Percentiles rank a stretch among this genome's conserved stretches.
Conservation (phyloP, 92 coral and sea anemone genomes). For the Diadumene lineata region DNA sequence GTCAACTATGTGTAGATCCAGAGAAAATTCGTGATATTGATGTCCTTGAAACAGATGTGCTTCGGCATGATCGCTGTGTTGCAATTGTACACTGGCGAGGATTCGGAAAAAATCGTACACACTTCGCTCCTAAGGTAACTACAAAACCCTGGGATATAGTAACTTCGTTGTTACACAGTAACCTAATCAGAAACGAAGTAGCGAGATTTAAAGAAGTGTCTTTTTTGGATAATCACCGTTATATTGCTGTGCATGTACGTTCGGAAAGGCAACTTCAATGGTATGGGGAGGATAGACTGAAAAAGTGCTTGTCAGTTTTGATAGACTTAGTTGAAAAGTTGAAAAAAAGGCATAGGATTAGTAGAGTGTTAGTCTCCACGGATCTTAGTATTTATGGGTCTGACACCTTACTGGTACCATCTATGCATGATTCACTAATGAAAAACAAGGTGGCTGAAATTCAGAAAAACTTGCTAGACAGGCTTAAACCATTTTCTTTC, state of each 20-base stretch:
- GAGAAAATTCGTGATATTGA: conserved; percentile 63
- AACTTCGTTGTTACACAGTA: conserved; percentile 62
- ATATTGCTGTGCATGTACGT: conserved; percentile 78
- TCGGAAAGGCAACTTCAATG: conserved; percentile 92
- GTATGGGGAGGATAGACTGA: conserved; percentile 71
- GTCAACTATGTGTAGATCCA: conserved; percentile 89
- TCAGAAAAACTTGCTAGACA: conserved; percentile 44
- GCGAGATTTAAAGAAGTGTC: conserved; percentile 35
- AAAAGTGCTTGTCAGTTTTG: conserved; percentile 62
- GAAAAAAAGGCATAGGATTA: conserved; percentile 49
- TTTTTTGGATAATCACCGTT: conserved; percentile 54
- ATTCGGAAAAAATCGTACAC: conserved; percentile 75
- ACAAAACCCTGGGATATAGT: conserved; percentile 68
- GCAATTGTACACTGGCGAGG: conserved; percentile 94
- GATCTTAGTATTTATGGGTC: conserved; percentile 88
- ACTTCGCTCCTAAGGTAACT: conserved; percentile 71
- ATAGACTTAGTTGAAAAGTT: conserved; percentile 49
- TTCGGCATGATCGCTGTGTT: conserved; percentile 64
- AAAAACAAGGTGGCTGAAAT: conserved; percentile 44
- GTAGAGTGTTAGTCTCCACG: conserved; percentile 74
- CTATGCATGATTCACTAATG: conserved; percentile 50
- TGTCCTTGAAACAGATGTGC: conserved; percentile 58
- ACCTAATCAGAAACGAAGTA: conserved; percentile 59
- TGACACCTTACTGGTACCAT: conserved; percentile 65
- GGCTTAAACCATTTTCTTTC: conserved; percentile 53